phyloP scores from a whole-genome alignment of 2,797 vertebrate species.

The Columba guinea region DNA sequence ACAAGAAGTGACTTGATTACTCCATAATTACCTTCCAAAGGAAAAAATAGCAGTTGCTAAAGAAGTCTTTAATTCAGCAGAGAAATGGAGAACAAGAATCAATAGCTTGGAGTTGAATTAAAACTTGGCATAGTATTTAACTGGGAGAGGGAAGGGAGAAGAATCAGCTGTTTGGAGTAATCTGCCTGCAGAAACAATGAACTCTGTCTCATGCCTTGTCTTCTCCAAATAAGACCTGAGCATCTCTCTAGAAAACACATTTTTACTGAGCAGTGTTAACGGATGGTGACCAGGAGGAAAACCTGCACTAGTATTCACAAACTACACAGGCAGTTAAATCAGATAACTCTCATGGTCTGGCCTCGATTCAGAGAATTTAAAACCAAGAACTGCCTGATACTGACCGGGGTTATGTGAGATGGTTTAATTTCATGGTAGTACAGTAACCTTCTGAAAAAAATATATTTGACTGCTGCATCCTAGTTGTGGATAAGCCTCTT shows the following conservation, averaged over 20 bases:
- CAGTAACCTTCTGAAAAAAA: not conserved
- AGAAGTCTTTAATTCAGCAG: not conserved
- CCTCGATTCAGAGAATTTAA: not conserved
- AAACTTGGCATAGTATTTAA: constrained; percentile 20
- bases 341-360: not conserved
- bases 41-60: constrained; percentile 10
- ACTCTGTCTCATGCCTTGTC: not conserved
- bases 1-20: constrained; percentile 26
- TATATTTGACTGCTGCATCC: not conserved
- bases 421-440: not conserved
- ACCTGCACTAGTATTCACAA: not conserved
- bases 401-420: not conserved
- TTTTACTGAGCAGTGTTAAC: not conserved
- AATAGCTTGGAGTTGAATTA: constrained; percentile 7
- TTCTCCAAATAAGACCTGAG: not conserved
- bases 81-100: constrained; percentile 14
- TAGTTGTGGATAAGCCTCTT: not conserved
- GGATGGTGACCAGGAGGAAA: not conserved
- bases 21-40: constrained; percentile 41
- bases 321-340: not conserved
- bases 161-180: not conserved
- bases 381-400: not conserved
- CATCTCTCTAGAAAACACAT: not conserved
- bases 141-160: not conserved
- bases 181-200: constrained; percentile 4